Conservation (phyloP, 2,888 invertebrate species). For the Leptura quadrifasciata region DNA sequence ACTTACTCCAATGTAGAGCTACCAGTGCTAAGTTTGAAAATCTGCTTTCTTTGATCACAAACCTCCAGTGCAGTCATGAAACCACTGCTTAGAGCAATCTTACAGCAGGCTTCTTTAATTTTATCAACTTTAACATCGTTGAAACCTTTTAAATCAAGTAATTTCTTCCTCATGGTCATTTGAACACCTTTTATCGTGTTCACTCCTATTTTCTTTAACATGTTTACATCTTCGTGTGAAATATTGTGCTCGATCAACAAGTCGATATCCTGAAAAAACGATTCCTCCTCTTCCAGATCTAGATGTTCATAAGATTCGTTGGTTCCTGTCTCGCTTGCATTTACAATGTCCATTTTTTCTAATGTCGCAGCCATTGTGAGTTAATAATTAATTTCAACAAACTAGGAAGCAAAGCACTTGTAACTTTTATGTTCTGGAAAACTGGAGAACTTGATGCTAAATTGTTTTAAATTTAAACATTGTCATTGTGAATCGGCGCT, state of each 20-base stretch:
- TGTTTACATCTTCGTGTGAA: conserved; percentile 85
- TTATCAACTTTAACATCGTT: conserved; percentile 83
- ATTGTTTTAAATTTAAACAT: conserved; percentile 12
- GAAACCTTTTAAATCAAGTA: conserved; percentile 84
- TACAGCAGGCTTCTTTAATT: conserved; percentile 86
- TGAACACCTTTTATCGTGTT: conserved; percentile 88
- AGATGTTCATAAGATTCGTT: conserved; percentile 64
- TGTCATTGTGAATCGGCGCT: neutral
- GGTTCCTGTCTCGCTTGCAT: conserved; percentile 50
- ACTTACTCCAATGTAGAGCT: conserved; percentile 84
- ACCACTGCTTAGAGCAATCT: conserved; percentile 77
- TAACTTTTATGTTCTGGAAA: neutral
- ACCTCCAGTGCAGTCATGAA: conserved; percentile 87
- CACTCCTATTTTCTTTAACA: conserved; percentile 84
- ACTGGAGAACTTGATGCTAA: neutral
- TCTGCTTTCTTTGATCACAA: conserved; percentile 81
- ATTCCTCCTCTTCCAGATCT: conserved; percentile 79
- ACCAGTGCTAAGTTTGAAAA: conserved; percentile 83
- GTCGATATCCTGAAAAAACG: conserved; percentile 85
- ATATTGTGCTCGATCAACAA: conserved; percentile 79
- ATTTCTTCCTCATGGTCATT: conserved; percentile 85
- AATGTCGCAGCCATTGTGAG: conserved; percentile 32
- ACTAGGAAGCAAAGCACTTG: neutral
- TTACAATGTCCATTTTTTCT: conserved; percentile 49
- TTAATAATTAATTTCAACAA: neutral